Evolutionary conservation across 2,888 invertebrate species (phyloP).

Genomic region (Drosophila melanosoma): DNA sequence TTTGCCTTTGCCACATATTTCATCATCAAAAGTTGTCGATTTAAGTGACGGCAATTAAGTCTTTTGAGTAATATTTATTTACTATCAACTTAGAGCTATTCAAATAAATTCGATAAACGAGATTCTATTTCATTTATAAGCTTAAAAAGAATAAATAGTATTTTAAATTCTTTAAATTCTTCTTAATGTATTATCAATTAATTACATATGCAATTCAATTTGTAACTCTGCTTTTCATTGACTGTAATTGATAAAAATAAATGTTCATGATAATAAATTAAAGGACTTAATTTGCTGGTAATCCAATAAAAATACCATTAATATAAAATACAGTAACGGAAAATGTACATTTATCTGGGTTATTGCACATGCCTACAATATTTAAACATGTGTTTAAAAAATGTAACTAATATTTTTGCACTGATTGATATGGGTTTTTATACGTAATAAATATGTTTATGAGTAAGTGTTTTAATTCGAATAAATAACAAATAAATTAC

Average conservation of each 20-base stretch:
- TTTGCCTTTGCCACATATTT: neutral
- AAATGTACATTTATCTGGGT: neutral
- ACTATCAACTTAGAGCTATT: neutral
- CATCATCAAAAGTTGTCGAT: constrained; percentile 15
- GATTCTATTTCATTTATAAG: neutral
- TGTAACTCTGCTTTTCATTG: neutral
- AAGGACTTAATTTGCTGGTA: neutral
- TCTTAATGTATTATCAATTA: no score
- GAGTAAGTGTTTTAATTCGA: neutral
- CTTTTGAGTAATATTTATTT: constrained; percentile 38
- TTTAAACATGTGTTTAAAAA: neutral
- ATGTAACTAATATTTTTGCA: neutral
- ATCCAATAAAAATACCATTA: neutral
- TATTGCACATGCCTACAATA: neutral
- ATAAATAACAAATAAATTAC: neutral
- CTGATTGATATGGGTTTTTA: neutral
- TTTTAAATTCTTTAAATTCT: neutral
- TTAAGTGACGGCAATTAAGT: constrained; percentile 20
- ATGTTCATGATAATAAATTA: neutral
- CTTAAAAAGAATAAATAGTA: neutral
- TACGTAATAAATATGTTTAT: neutral
- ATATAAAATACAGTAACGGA: neutral
- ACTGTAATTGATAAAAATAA: neutral
- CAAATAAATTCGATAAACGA: neutral
- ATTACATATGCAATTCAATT: neutral